phyloP scores from a whole-genome alignment of 2,888 invertebrate genomes.

The Drosophila kuntzei region DNA sequence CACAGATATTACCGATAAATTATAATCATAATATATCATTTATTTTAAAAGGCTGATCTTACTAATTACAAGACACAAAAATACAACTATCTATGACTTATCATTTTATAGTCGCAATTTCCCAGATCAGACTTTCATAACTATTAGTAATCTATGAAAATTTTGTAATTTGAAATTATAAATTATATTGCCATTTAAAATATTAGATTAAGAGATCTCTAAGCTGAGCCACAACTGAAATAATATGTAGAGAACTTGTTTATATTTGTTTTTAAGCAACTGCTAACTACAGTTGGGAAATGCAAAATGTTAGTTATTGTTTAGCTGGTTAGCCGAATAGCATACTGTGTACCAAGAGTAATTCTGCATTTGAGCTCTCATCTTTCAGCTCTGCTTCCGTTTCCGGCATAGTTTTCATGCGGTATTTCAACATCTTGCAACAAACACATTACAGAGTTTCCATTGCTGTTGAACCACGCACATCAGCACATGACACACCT shows the following conservation, averaged over 20 bases:
- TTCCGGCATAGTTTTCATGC: conserved; percentile 69
- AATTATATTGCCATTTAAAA: no score
- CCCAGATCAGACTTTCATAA: no score
- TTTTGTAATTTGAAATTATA: no score
- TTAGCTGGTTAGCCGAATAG: conserved; percentile 44
- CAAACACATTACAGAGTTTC: conserved; percentile 30
- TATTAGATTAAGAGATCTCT: no score
- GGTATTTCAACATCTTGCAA: conserved; percentile 32
- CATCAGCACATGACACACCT: conserved; percentile 28
- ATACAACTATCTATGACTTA: no score
- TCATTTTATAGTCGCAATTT: no score
- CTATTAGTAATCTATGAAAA: no score
- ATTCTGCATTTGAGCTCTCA: conserved; percentile 32
- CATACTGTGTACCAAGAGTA: conserved; percentile 20
- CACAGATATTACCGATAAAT: no score
- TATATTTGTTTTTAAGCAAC: background rate
- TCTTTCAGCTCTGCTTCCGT: conserved; percentile 59
- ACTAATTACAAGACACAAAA: no score
- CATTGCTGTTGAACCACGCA: conserved; percentile 22
- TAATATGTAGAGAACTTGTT: background rate
- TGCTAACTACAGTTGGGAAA: background rate
- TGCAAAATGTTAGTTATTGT: conserved; percentile 43
- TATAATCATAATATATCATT: no score
- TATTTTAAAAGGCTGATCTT: no score
- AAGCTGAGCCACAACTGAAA: background rate